Conservation (phyloP, 1,140 invertebrate species). For the Lordiphosa clarofinis region DNA sequence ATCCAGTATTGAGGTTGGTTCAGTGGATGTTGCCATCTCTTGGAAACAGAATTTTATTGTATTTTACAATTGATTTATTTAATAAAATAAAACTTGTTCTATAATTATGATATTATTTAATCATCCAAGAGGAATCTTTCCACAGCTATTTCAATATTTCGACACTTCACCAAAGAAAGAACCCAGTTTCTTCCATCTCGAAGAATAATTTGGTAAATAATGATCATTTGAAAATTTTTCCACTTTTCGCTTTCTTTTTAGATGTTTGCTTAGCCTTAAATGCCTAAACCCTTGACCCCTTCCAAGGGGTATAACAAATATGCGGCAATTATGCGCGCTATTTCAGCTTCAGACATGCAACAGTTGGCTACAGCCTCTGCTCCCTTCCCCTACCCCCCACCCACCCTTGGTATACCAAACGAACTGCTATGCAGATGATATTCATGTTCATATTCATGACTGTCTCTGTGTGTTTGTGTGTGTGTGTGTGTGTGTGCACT, state of each 20-base stretch:
- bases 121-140: no score
- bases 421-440: slow-evolving; percentile 15
- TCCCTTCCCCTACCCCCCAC: neutral
- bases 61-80: no score
- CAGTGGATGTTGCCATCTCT: no score
- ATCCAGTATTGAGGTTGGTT: no score
- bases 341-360: slow-evolving; percentile 65
- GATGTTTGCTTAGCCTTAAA: neutral
- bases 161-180: no score
- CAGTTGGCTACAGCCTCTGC: slow-evolving; percentile 42
- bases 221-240: no score
- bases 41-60: no score
- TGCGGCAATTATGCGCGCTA: slow-evolving; percentile 64
- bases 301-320: slow-evolving; percentile 26
- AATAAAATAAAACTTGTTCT: no score
- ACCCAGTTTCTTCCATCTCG: no score
- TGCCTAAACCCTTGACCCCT: neutral
- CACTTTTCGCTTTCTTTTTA: neutral
- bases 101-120: no score
- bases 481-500: slow-evolving; percentile 27
- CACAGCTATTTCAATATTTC: no score
- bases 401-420: neutral
- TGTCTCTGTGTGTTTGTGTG: slow-evolving; percentile 30
- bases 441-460: slow-evolving; percentile 52
- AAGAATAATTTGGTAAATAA: no score